Conservation (phyloP, 1,140 invertebrate genomes). For the Nylanderia fulva region DNA sequence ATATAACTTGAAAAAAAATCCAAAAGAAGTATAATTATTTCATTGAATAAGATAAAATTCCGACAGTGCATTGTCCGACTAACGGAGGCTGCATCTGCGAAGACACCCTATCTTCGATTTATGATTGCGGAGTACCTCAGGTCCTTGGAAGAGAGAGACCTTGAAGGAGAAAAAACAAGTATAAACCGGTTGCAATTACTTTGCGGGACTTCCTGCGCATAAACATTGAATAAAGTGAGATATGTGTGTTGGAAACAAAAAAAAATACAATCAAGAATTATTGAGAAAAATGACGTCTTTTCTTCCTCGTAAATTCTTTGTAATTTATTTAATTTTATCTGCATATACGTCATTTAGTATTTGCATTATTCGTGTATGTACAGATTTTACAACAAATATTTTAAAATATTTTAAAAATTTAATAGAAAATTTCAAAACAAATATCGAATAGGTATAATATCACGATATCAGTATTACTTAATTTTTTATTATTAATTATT, state of each 20-base stretch:
- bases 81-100: neutral
- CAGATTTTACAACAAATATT: neutral
- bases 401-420: neutral
- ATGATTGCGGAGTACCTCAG: neutral
- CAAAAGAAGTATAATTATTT: neutral
- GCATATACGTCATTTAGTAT: neutral
- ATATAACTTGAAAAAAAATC: neutral
- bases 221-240: neutral
- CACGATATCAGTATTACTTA: too few species aligned
- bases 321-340: neutral
- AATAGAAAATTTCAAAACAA: neutral
- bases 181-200: slow-evolving; percentile 12
- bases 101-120: neutral
- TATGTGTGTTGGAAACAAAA: neutral
- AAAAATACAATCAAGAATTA: neutral
- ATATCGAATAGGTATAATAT: neutral
- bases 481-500: too few species aligned
- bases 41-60: neutral
- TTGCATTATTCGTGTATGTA: neutral
- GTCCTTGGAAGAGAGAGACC: neutral
- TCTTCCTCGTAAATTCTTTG: neutral
- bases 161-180: slow-evolving; percentile 3
- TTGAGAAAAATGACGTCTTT: too few species aligned
- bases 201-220: neutral
- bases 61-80: neutral